phyloP scores from a whole-genome alignment of 2,888 invertebrate species.

The Mesorhabditis spiculigera region DNA sequence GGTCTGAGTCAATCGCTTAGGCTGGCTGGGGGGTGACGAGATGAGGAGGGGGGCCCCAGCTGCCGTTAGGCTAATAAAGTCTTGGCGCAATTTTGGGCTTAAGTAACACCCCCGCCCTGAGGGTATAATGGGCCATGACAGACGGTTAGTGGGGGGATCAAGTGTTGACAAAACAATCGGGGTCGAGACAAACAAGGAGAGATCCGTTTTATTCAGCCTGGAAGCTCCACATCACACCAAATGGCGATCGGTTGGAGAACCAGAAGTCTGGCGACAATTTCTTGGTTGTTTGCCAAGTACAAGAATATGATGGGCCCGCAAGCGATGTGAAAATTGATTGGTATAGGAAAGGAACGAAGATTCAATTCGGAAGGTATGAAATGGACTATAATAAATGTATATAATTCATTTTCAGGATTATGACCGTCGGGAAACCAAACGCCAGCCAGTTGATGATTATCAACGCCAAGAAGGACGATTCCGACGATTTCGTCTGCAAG shows the following conservation, averaged over 20 bases:
- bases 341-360: conserved; percentile 24
- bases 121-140: not conserved
- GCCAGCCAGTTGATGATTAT: conserved; percentile 39
- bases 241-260: conserved; percentile 30
- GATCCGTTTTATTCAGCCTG: conserved; percentile 26
- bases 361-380: conserved; percentile 34
- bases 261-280: conserved; percentile 36
- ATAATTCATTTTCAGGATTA: conserved; percentile 26
- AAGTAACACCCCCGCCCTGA: not conserved
- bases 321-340: conserved; percentile 38
- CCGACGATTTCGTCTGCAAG: conserved; percentile 34
- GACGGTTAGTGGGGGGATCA: not conserved
- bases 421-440: conserved; percentile 36
- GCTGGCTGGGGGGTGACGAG: too few species aligned
- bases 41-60: too few species aligned
- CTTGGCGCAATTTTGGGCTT: too few species aligned
- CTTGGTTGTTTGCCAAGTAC: conserved; percentile 34
- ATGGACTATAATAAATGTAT: not conserved
- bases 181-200: not conserved
- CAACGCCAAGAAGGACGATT: conserved; percentile 28
- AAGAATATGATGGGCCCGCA: conserved; percentile 36
- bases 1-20: too few species aligned
- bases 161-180: not conserved
- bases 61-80: too few species aligned
- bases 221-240: conserved; percentile 26